These are phyloP conservation scores for Helicoverpa assulta DNA, from an alignment of 2,888 invertebrate species.

Conservation along the genomic window DNA sequence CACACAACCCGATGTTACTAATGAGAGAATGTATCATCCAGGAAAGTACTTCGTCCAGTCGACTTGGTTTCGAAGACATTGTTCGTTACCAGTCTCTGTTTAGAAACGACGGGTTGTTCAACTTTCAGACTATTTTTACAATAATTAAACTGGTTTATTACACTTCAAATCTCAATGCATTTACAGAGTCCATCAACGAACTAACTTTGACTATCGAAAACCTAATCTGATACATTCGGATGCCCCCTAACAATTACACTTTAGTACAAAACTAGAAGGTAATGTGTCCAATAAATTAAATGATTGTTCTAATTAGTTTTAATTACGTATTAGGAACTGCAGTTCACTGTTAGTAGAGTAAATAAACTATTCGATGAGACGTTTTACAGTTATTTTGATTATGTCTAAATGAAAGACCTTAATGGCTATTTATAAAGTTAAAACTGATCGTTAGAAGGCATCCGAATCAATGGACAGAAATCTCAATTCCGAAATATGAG, in stretches of 20 bases:
- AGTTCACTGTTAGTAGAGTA: slow-evolving; percentile 80
- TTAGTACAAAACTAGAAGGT: slow-evolving; percentile 68
- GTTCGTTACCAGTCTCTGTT: slow-evolving; percentile 65
- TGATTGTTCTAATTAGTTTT: slow-evolving; percentile 77
- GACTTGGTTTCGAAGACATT: slow-evolving; percentile 41
- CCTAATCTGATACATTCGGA: slow-evolving; percentile 64
- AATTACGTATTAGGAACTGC: slow-evolving; percentile 87
- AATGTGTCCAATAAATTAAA: slow-evolving; percentile 78
- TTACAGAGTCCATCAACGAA: slow-evolving; percentile 66
- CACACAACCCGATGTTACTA: slow-evolving; percentile 77
- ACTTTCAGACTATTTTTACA: slow-evolving; percentile 61
- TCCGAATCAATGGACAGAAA: slow-evolving; percentile 75
- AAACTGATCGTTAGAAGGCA: slow-evolving; percentile 74
- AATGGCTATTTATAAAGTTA: slow-evolving; percentile 66
- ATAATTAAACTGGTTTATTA: slow-evolving; percentile 66
- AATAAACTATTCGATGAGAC: slow-evolving; percentile 77
- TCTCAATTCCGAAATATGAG: slow-evolving; percentile 82
- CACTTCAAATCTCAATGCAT: slow-evolving; percentile 80
- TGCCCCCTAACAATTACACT: slow-evolving; percentile 72
- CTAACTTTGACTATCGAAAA: slow-evolving; percentile 62
- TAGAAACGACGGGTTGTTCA: slow-evolving; percentile 76
- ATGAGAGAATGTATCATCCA: slow-evolving; percentile 67
- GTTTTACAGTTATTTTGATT: slow-evolving; percentile 62
- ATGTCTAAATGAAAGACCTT: slow-evolving; percentile 66
- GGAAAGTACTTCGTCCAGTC: slow-evolving; percentile 40